Percentiles rank a stretch among this genome's conserved stretches.
Conservation (phyloP, 2,888 invertebrate genomes). For the Calephelis perditalis region DNA sequence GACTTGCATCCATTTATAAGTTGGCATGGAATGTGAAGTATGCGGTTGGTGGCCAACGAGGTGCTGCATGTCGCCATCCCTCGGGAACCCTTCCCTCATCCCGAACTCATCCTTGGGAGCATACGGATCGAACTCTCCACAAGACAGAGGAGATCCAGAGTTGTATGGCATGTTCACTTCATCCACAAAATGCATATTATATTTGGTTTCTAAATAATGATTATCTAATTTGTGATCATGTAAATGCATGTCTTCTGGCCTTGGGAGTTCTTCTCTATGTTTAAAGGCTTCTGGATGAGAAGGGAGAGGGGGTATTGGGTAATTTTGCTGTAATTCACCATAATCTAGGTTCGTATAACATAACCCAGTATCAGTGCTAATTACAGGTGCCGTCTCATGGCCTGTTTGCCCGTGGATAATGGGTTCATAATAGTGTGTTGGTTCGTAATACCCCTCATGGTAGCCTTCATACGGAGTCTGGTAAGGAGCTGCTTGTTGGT, state of each 20-base stretch:
- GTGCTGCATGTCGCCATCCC: constrained; percentile 57
- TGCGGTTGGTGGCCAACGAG: constrained; percentile 57
- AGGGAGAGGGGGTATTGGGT: constrained; percentile 74
- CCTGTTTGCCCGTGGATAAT: constrained; percentile 62
- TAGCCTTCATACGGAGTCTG: constrained; percentile 66
- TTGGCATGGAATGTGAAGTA: constrained; percentile 84
- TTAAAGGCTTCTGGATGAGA: constrained; percentile 74
- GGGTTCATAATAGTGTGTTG: constrained; percentile 72
- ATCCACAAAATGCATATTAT: constrained; percentile 73
- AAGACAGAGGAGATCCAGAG: constrained; percentile 66
- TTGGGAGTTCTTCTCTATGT: constrained; percentile 77
- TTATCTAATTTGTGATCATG: constrained; percentile 68
- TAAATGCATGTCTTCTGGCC: constrained; percentile 65
- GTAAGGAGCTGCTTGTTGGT: constrained; percentile 69
- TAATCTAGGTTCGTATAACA: constrained; percentile 95
- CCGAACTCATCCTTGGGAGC: constrained; percentile 81
- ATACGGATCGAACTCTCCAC: constrained; percentile 79
- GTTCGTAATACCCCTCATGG: constrained; percentile 68
- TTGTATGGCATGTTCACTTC: constrained; percentile 64
- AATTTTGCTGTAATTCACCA: constrained; percentile 67
- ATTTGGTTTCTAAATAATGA: constrained; percentile 72
- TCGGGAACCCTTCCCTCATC: constrained; percentile 53
- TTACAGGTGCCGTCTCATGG: constrained; percentile 80
- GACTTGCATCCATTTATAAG: constrained; percentile 99
- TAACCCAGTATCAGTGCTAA: constrained; percentile 90